Evolutionary conservation across 2,888 invertebrate genomes (phyloP).

Genomic region (Harpalus rubripes): DNA sequence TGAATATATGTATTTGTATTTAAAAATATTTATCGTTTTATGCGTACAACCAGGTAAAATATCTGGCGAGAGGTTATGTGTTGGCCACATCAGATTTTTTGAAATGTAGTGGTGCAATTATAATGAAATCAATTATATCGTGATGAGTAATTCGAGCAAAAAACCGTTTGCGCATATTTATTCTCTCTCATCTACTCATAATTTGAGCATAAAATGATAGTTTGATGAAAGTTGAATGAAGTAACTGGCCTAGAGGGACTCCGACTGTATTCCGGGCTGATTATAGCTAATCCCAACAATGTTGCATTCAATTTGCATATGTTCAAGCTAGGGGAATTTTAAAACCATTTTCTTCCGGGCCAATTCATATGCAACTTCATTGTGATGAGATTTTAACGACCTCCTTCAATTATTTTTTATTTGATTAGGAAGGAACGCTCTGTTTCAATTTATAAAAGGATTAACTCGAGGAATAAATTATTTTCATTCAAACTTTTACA

Average conservation of each 20-base stretch:
- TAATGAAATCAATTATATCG: no score
- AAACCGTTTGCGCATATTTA: no score
- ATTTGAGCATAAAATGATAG: conserved; percentile 37
- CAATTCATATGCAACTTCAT: conserved; percentile 40
- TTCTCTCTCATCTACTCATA: no score
- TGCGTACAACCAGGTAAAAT: no score
- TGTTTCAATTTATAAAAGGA: background rate
- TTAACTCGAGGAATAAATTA: background rate
- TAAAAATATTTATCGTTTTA: no score
- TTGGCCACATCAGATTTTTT: no score
- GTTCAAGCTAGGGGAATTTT: conserved; percentile 20
- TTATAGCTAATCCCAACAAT: conserved; percentile 49
- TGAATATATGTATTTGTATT: no score
- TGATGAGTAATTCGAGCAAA: no score
- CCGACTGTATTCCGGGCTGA: conserved; percentile 4
- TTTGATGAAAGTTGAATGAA: conserved; percentile 48
- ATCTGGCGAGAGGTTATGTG: no score
- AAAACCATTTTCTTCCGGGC: conserved; percentile 40
- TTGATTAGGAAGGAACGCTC: background rate
- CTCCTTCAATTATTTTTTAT: conserved; percentile 19
- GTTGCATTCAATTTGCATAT: conserved; percentile 55
- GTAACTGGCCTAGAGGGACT: conserved; percentile 19
- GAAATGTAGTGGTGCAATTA: no score
- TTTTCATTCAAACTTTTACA: background rate
- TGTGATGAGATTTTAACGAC: conserved; percentile 34